phyloP scores from a whole-genome alignment of 2,888 invertebrate species.

The Leptopilina drosophilae region DNA sequence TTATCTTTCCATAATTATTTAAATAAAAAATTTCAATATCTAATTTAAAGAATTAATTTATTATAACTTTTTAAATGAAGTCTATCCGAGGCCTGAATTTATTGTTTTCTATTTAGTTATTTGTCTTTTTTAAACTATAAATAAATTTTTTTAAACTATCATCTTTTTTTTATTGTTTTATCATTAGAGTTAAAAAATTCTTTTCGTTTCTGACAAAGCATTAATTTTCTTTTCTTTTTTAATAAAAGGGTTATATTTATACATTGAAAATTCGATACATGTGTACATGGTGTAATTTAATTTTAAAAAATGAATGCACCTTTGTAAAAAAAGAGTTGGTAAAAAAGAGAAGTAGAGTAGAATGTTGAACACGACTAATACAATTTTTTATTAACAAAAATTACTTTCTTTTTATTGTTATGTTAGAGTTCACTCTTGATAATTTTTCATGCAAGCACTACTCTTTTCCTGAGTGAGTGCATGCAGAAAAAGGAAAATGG shows the following conservation, averaged over 20 bases:
- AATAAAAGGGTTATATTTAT: too few relatives aligned
- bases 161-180: too few relatives aligned
- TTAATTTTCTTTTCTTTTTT: neutral
- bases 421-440: slow-evolving; percentile 9
- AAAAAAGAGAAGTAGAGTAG: neutral
- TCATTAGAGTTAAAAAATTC: too few relatives aligned
- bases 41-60: too few relatives aligned
- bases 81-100: too few relatives aligned
- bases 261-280: neutral
- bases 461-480: slow-evolving; percentile 9
- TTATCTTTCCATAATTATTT: too few relatives aligned
- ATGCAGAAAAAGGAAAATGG: neutral
- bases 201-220: neutral
- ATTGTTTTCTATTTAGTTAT: too few relatives aligned
- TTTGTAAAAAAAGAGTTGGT: neutral
- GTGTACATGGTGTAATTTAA: neutral
- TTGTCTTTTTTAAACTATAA: too few relatives aligned
- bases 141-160: too few relatives aligned
- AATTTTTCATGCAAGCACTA: slow-evolving; percentile 2
- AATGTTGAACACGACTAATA: neutral
- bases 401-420: slow-evolving; percentile 2
- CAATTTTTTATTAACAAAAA: slow-evolving; percentile 5
- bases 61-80: too few relatives aligned
- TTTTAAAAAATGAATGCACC: neutral
- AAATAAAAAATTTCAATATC: too few relatives aligned